These are phyloP conservation scores for Campoletis raptor DNA, from an alignment of 2,888 invertebrate species.

Conservation along the genomic window DNA sequence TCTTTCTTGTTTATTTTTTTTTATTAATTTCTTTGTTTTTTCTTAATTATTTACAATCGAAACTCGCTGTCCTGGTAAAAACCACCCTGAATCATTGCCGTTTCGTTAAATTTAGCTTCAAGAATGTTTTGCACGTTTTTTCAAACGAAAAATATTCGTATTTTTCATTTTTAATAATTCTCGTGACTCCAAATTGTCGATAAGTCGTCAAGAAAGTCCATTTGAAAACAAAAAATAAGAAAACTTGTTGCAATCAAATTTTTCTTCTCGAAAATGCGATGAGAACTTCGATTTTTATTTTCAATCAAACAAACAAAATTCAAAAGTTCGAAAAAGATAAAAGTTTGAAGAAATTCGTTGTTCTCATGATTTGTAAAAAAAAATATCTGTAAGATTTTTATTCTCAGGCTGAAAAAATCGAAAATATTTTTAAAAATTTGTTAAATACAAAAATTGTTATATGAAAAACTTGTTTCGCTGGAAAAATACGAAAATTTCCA, in stretches of 20 bases:
- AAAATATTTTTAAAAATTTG: not conserved
- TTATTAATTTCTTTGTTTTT: conserved; percentile 10
- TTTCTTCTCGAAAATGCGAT: no score
- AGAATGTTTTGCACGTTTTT: not conserved
- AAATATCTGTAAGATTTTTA: no score
- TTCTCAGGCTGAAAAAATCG: not conserved
- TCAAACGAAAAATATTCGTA: not conserved
- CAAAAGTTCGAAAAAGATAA: no score
- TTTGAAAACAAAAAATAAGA: no score
- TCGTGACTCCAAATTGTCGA: no score
- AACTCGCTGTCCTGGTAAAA: conserved; percentile 34
- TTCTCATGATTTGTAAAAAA: no score
- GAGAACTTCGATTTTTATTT: no score
- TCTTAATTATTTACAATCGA: conserved; percentile 70
- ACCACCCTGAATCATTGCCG: not conserved
- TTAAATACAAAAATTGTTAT: no score
- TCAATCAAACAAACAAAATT: no score
- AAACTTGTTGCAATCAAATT: no score
- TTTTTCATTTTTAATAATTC: not conserved
- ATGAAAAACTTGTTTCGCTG: not conserved
- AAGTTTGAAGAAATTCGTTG: no score
- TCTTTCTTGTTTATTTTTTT: conserved; percentile 31
- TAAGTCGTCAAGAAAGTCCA: no score
- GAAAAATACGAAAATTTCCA: not conserved
- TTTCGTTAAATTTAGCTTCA: not conserved